phyloP scores from a whole-genome alignment of 2,797 vertebrate genomes.

The Capromys pilorides region DNA sequence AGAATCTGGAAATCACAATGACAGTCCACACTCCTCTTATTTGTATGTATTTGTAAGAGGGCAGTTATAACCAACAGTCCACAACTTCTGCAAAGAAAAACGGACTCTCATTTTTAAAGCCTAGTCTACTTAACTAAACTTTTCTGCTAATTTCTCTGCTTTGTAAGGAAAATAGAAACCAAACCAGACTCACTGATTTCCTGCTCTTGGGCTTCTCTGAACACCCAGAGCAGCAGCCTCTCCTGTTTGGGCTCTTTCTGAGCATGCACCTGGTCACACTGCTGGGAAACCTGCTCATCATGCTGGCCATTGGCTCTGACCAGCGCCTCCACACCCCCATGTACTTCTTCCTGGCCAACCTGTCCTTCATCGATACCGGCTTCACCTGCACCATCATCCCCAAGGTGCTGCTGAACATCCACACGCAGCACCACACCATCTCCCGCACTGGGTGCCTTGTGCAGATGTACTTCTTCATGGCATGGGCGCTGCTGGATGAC shows the following conservation, averaged over 20 bases:
- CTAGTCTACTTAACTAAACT: background rate
- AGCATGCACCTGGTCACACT: conserved; percentile 56
- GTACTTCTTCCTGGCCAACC: conserved; percentile 76
- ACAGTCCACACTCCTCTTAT: background rate
- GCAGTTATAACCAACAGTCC: background rate
- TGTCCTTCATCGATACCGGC: conserved; percentile 55
- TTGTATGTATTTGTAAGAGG: background rate
- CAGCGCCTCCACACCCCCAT: conserved; percentile 64
- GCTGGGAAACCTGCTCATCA: conserved; percentile 63
- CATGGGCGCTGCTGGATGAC: conserved; percentile 35
- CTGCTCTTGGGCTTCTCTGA: background rate
- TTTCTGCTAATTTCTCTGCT: background rate
- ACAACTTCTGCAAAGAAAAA: background rate
- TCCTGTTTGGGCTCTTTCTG: conserved; percentile 61
- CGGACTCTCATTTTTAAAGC: background rate
- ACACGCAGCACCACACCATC: conserved; percentile 39
- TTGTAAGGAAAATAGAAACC: conserved; percentile 49
- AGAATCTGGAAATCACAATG: background rate
- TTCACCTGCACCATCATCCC: conserved; percentile 65
- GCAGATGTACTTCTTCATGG: conserved; percentile 73
- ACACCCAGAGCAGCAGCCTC: background rate
- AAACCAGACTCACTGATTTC: background rate
- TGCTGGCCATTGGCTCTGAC: conserved; percentile 48
- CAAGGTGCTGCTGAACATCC: conserved; percentile 58
- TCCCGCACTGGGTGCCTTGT: conserved; percentile 47